Evolutionary conservation across 2,113 vertebrate species (phyloP).

Genomic region (Protobothrops mucrosquamatus): DNA sequence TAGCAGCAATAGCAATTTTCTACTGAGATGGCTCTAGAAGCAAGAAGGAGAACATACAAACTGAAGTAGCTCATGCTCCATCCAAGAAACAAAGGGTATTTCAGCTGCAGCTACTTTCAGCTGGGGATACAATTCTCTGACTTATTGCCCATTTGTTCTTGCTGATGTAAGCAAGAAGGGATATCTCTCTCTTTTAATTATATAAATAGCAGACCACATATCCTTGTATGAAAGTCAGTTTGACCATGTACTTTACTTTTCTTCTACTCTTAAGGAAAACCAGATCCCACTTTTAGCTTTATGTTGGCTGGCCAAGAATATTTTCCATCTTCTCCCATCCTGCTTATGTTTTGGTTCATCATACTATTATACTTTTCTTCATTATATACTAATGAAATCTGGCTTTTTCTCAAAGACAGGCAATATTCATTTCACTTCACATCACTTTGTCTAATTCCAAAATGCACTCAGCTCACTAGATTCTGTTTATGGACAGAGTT

Average conservation of each 20-base stretch:
- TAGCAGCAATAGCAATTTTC: background rate
- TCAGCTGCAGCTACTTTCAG: background rate
- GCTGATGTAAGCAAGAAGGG: background rate
- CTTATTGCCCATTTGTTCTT: background rate
- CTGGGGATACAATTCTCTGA: background rate
- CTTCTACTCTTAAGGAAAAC: background rate
- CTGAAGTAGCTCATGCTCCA: background rate
- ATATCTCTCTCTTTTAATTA: conserved; percentile 12
- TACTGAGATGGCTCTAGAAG: background rate
- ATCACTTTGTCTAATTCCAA: background rate
- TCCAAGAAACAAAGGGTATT: background rate
- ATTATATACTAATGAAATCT: background rate
- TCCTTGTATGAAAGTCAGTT: conserved; percentile 12
- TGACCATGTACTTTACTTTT: conserved; percentile 8
- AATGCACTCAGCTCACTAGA: background rate
- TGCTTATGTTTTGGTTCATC: background rate
- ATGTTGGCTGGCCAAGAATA: background rate
- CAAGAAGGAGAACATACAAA: background rate
- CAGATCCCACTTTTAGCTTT: background rate
- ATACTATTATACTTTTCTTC: background rate
- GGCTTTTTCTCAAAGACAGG: background rate
- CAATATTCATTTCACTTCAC: background rate
- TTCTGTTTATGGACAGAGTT: background rate
- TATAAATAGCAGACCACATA: background rate
- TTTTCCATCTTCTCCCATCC: background rate